Evolutionary conservation across 2,888 invertebrate species (phyloP).

Genomic region (Eilema sororculum): DNA sequence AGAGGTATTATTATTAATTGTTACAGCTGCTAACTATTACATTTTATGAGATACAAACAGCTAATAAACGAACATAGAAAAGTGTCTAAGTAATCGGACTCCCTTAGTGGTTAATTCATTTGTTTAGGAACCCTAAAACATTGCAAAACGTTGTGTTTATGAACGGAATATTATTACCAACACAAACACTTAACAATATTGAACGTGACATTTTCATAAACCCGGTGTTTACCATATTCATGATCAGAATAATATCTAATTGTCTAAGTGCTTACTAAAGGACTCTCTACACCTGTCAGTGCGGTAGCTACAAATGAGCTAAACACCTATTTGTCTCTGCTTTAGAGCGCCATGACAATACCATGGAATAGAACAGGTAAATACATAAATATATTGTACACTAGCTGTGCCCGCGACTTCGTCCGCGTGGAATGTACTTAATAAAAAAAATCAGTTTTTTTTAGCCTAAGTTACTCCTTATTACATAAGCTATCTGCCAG

Average conservation of each 20-base stretch:
- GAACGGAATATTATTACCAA: conserved; percentile 42
- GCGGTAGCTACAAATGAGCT: not conserved
- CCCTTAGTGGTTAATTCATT: not conserved
- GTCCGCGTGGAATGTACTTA: too few relatives aligned
- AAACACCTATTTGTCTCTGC: not conserved
- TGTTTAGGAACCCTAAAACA: not conserved
- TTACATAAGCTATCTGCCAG: too few relatives aligned
- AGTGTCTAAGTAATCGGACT: too few relatives aligned
- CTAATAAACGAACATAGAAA: too few relatives aligned
- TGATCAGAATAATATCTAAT: not conserved
- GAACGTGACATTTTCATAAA: conserved; percentile 45
- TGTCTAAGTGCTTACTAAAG: not conserved
- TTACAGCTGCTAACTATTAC: too few relatives aligned
- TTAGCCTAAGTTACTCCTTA: too few relatives aligned
- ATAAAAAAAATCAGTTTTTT: too few relatives aligned
- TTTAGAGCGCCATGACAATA: not conserved
- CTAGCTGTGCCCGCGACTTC: too few relatives aligned
- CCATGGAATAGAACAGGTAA: too few relatives aligned
- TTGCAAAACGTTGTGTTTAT: not conserved
- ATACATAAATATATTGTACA: too few relatives aligned
- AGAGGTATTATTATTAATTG: too few relatives aligned
- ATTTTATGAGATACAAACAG: too few relatives aligned
- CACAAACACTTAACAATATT: conserved; percentile 31
- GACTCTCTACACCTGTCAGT: not conserved
- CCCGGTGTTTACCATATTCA: not conserved